These are phyloP conservation scores for Petrocephalus sullivani DNA, from an alignment of 2,797 vertebrate species.

Conservation along the genomic window DNA sequence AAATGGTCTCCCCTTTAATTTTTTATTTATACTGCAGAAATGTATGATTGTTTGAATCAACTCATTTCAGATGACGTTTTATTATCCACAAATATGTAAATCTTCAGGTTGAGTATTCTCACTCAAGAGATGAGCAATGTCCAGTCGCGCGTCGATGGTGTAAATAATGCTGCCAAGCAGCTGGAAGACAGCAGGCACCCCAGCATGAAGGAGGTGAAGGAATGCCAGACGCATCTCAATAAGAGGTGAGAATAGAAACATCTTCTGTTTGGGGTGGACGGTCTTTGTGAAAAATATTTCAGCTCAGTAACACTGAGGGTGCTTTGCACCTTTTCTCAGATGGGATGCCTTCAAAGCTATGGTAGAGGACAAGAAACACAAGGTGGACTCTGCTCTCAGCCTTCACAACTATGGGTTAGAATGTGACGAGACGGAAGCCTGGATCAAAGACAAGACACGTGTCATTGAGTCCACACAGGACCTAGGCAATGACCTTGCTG, in stretches of 20 bases:
- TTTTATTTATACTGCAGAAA: not conserved
- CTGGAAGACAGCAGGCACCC: constrained; percentile 88
- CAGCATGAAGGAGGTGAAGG: constrained; percentile 77
- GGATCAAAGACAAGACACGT: constrained; percentile 83
- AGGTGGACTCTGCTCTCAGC: constrained; percentile 76
- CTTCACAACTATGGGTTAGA: constrained; percentile 87
- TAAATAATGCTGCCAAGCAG: constrained; percentile 79
- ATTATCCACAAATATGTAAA: not conserved
- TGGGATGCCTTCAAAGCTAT: constrained; percentile 82
- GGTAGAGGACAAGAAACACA: constrained; percentile 70
- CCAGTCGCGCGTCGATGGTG: constrained; percentile 70
- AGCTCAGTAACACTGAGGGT: not conserved
- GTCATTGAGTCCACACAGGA: constrained; percentile 84
- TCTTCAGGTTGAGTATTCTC: constrained; percentile 78
- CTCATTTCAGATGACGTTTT: not conserved
- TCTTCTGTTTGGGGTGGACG: not conserved
- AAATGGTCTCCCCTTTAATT: not conserved
- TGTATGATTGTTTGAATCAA: not conserved
- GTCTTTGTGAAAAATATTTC: not conserved
- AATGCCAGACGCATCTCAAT: constrained; percentile 75
- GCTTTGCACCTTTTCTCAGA: constrained; percentile 51
- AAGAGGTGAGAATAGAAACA: constrained; percentile 62
- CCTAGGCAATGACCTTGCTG: constrained; percentile 79
- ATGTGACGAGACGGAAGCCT: constrained; percentile 81
- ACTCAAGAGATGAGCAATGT: constrained; percentile 81